Percentiles rank a stretch among this genome's conserved stretches.
Conservation (phyloP, 1,140 invertebrate species). For the Nasonia vitripennis region DNA sequence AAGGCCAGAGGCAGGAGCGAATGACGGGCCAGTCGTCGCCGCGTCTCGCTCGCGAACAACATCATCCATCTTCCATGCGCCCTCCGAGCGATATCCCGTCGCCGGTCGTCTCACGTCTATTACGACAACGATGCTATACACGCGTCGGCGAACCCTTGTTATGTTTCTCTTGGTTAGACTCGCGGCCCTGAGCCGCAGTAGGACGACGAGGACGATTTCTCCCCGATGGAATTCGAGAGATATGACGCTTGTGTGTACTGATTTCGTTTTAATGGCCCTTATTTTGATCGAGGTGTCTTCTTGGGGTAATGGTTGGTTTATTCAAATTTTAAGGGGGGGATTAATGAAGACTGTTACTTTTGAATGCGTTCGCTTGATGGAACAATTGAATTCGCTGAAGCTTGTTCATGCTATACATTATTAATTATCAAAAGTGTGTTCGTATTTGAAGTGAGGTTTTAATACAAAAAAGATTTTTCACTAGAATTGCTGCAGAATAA, state of each 20-base stretch:
- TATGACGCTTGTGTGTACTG: neutral
- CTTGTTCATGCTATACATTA: no score
- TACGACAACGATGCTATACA: neutral
- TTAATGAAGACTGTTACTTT: no score
- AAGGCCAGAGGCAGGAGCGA: neutral
- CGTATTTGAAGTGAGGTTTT: no score
- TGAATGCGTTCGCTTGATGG: no score
- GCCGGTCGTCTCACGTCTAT: slow-evolving; percentile 3
- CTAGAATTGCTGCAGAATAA: no score
- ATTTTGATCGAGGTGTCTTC: neutral
- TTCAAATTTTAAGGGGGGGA: neutral
- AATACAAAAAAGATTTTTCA: no score
- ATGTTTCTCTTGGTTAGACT: neutral
- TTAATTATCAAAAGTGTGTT: no score
- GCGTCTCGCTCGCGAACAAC: neutral
- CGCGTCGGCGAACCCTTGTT: neutral
- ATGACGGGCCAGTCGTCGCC: slow-evolving; percentile 9
- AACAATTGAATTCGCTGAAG: no score
- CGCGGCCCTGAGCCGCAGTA: neutral
- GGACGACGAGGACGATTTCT: neutral
- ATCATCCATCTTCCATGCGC: slow-evolving; percentile 37
- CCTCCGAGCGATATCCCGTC: slow-evolving; percentile 16
- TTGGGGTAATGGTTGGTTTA: neutral
- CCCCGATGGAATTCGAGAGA: neutral
- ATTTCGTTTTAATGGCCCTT: neutral